Evolutionary conservation across 2,113 vertebrate genomes (phyloP), one percentile per base, ranked within the genome.

Genomic region (Paratilapia polleni): DNA sequence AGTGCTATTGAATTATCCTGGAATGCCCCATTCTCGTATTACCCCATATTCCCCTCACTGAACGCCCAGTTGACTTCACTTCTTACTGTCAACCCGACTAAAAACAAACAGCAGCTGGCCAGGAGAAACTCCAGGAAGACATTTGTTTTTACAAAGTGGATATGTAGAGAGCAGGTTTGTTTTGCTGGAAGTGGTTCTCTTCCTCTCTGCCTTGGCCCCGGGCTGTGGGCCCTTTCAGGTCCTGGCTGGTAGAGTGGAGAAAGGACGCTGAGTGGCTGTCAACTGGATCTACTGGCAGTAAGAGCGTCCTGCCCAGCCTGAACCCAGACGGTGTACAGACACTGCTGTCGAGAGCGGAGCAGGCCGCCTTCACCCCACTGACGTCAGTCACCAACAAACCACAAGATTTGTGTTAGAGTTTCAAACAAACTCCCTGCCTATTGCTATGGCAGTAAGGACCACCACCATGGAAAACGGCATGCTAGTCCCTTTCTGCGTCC

Each of bases 141-240:
- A 82, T 93, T 90, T 94, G 91, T 94, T 93, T 91, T 92, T 66
- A 80, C 86, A 91, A 93, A 88, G 90, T 89, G 92, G 84, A 91
- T 87, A 85, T 73, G 88, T 88, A 90, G 88, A 77, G 88, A 91
- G 89, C 88, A 80, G 90, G 91, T 94, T 94, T 94, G 91, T 95
- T 94, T 94, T 84, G 82, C 83, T 94, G 94, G 92, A 93, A 94
- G 92, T 90, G 93, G 87, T 92, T 92, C 84, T 92, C 89, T 93
- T 93, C 92, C 93, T 91, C 85, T 84, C 83, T 59, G 68, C 86
- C 82, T 91, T 79, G 86, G 89, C 85, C 77, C 75, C 15, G 12
- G 26, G 84, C 79, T 31, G 26, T 2, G 60, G 91, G 91, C 61
- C 84, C 64, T 78, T 60, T 92, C 85, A 34, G 79, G 38, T 26